Evolutionary conservation across 2,888 invertebrate species (phyloP).

Genomic region (Sthenelais limicola): DNA sequence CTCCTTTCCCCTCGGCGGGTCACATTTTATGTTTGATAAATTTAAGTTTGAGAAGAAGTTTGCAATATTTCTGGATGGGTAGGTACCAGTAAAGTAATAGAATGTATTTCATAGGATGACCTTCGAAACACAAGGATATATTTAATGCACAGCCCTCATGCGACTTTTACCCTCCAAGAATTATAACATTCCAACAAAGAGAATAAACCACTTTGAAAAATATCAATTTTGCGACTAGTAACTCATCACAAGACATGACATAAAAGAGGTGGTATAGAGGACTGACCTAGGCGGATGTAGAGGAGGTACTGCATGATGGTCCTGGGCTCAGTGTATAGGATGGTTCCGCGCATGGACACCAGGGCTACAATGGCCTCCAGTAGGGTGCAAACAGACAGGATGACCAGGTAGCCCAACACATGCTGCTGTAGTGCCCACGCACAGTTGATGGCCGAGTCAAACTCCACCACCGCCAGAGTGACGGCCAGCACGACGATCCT

Average conservation of each 20-base stretch:
- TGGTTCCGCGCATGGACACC: constrained; percentile 85
- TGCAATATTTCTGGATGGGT: no score
- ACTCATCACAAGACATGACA: no score
- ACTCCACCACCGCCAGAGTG: constrained; percentile 77
- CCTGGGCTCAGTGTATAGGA: constrained; percentile 82
- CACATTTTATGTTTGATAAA: no score
- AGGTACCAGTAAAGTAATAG: no score
- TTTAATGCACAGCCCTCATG: background rate
- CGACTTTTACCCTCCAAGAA: background rate
- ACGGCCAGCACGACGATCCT: constrained; percentile 79
- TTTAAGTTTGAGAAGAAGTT: no score
- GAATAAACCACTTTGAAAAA: no score
- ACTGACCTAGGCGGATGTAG: constrained; percentile 83
- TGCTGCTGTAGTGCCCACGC: constrained; percentile 72
- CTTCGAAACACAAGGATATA: no score
- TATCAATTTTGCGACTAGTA: no score
- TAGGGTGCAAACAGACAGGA: constrained; percentile 75
- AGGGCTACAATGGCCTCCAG: constrained; percentile 82
- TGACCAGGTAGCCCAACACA: constrained; percentile 77
- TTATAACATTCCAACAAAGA: no score
- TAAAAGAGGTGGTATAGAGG: no score
- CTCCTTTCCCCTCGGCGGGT: no score
- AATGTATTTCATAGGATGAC: no score
- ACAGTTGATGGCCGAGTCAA: constrained; percentile 72
- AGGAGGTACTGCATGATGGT: constrained; percentile 85